Evolutionary conservation across 2,888 invertebrate genomes (phyloP).

Genomic region (Scrobipalpa costella): DNA sequence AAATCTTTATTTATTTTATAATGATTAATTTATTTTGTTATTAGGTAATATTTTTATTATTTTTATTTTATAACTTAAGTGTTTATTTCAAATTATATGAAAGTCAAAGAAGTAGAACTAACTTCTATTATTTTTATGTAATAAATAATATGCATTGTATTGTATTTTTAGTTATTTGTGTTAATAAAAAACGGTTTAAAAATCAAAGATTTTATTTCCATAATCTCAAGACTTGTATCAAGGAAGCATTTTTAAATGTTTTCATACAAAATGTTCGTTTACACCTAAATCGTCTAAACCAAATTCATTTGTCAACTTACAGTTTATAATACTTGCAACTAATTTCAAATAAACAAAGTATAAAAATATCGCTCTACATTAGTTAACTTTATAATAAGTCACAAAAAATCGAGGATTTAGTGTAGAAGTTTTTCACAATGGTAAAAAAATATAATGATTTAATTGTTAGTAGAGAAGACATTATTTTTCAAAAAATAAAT

Average conservation of each 20-base stretch:
- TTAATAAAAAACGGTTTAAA: conserved; percentile 40
- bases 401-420: neutral
- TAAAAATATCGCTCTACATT: conserved; percentile 55
- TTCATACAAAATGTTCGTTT: conserved; percentile 67
- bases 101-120: too few relatives aligned
- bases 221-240: conserved; percentile 54
- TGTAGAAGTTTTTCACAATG: neutral
- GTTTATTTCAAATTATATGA: too few relatives aligned
- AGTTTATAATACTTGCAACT: conserved; percentile 60
- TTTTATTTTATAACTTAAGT: too few relatives aligned
- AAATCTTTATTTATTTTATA: too few relatives aligned
- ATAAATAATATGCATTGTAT: too few relatives aligned
- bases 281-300: conserved; percentile 48
- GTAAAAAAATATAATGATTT: neutral
- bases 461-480: neutral
- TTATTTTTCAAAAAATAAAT: neutral
- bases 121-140: too few relatives aligned
- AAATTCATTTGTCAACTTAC: conserved; percentile 34
- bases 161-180: neutral
- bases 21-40: too few relatives aligned
- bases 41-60: too few relatives aligned
- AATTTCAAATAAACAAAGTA: conserved; percentile 53
- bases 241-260: conserved; percentile 53
- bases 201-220: conserved; percentile 67
- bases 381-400: conserved; percentile 42